Conservation (phyloP, 2,888 invertebrate genomes). For the Nomada ruficornis region DNA sequence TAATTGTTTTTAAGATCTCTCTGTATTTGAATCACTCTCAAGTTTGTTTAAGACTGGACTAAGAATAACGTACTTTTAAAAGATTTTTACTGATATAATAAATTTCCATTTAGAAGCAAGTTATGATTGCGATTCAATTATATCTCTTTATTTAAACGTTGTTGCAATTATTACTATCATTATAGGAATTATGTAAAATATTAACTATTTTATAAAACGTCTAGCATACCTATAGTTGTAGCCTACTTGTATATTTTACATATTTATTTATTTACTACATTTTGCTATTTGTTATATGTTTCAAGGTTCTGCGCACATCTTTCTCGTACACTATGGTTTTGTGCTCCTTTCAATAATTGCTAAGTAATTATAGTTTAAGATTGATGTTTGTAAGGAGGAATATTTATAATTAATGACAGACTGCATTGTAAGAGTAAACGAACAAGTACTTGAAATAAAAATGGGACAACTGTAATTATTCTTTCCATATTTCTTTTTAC, state of each 20-base stretch:
- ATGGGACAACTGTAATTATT: not conserved
- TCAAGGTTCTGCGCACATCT: slow-evolving; percentile 73
- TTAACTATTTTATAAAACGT: too few species aligned
- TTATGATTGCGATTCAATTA: too few species aligned
- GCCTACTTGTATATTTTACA: too few species aligned
- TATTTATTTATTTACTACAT: not conserved
- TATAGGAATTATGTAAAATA: too few species aligned
- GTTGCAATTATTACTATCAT: too few species aligned
- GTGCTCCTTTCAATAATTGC: slow-evolving; percentile 65
- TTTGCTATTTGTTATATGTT: slow-evolving; percentile 22
- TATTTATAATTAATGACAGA: not conserved
- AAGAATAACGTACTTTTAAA: not conserved
- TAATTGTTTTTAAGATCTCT: not conserved
- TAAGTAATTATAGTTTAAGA: not conserved
- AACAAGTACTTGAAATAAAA: slow-evolving; percentile 32
- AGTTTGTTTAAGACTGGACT: not conserved
- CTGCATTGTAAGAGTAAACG: not conserved
- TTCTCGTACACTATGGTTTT: slow-evolving; percentile 75
- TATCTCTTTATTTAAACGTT: too few species aligned
- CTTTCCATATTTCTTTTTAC: too few species aligned
- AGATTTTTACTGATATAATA: too few species aligned
- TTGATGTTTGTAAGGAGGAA: not conserved
- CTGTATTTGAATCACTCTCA: not conserved
- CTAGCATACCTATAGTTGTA: too few species aligned
- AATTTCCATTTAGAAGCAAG: too few species aligned